Percentiles rank a stretch among this genome's conserved stretches.
phyloP scores from a whole-genome alignment of 2,113 vertebrate genomes.

The Natator depressus region DNA sequence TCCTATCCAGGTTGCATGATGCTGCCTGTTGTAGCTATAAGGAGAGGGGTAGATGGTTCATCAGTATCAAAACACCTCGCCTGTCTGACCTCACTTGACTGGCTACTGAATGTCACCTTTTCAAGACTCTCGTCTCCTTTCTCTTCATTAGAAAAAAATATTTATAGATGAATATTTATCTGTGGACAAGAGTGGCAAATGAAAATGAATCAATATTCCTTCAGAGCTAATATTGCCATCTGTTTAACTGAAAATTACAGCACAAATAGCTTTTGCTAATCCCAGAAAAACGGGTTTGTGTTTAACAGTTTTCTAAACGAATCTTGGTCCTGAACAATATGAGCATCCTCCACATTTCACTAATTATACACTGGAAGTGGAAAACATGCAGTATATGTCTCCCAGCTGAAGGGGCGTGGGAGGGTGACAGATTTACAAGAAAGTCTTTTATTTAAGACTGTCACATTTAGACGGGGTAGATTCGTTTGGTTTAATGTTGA shows the following conservation, averaged over 20 bases:
- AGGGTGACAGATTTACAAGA: constrained; percentile 28
- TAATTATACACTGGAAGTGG: constrained; percentile 4
- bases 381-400: constrained; percentile 5
- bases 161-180: neutral
- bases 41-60: neutral
- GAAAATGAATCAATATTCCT: neutral
- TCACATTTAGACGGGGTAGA: constrained; percentile 29
- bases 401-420: neutral
- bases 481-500: constrained; percentile 47
- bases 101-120: neutral
- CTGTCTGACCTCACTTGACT: neutral
- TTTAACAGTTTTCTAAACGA: neutral
- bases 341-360: constrained; percentile 3
- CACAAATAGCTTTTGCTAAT: constrained; percentile 1
- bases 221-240: neutral
- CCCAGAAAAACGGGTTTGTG: neutral
- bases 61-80: neutral
- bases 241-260: neutral
- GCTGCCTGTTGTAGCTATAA: neutral
- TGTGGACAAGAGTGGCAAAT: neutral
- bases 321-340: neutral
- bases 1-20: neutral
- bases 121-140: neutral
- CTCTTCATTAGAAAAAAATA: neutral
- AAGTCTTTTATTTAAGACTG: constrained; percentile 50